Conservation (phyloP, 2,888 invertebrate species). For the Crioceris asparagi region DNA sequence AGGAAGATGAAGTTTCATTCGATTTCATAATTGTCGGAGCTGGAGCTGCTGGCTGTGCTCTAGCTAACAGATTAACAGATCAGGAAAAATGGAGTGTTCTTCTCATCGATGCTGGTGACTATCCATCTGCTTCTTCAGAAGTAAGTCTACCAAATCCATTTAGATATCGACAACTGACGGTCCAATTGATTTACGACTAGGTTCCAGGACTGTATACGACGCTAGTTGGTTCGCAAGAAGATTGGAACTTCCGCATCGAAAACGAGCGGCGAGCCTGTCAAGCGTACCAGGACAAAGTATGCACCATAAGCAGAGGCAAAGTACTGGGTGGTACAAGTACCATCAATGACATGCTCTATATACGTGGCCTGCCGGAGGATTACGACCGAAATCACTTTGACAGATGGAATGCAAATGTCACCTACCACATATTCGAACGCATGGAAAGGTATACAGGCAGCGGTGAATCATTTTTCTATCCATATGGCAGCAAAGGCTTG, state of each 20-base stretch:
- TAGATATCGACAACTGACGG: too few species aligned
- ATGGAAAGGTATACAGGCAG: slow-evolving; percentile 41
- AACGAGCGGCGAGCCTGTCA: slow-evolving; percentile 24
- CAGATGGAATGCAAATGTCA: slow-evolving; percentile 46
- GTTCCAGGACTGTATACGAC: slow-evolving; percentile 22
- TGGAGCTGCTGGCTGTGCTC: slow-evolving; percentile 41
- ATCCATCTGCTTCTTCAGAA: slow-evolving; percentile 22
- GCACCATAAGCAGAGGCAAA: slow-evolving; percentile 40
- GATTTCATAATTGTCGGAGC: slow-evolving; percentile 42
- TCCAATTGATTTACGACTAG: slow-evolving; percentile 13
- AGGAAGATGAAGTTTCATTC: slow-evolving; percentile 26
- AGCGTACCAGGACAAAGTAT: slow-evolving; percentile 21
- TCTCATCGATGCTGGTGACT: slow-evolving; percentile 33
- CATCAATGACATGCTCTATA: slow-evolving; percentile 40
- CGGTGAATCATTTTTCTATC: slow-evolving; percentile 1
- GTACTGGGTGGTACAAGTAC: slow-evolving; percentile 40
- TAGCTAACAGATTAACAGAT: slow-evolving; percentile 40
- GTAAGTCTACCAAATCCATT: too few species aligned
- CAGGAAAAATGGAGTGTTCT: slow-evolving; percentile 31
- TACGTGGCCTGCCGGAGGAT: slow-evolving; percentile 18
- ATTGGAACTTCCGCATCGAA: slow-evolving; percentile 27
- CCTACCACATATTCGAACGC: slow-evolving; percentile 68
- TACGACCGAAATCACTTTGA: slow-evolving; percentile 27
- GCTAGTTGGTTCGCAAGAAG: slow-evolving; percentile 27
- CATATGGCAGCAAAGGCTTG: slow-evolving; percentile 14